These are phyloP conservation scores for Agrotis ipsilon DNA, from an alignment of 2,888 invertebrate genomes.

Conservation along the genomic window DNA sequence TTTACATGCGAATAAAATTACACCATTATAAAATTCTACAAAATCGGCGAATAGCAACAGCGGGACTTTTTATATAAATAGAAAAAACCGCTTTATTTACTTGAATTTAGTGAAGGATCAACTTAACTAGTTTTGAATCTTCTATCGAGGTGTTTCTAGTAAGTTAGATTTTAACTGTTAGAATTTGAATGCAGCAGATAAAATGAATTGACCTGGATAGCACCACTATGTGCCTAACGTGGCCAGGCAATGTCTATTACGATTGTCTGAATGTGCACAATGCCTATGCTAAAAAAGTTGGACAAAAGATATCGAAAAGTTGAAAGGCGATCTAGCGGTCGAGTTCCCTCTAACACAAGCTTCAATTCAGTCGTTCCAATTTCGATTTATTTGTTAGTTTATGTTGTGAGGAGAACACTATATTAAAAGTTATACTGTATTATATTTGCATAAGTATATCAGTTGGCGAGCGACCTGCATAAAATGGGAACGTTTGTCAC, in stretches of 20 bases:
- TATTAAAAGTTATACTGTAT: neutral
- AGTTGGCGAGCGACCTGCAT: neutral
- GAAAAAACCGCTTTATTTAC: constrained; percentile 38
- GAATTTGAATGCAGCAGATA: constrained; percentile 35
- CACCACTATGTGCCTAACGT: constrained; percentile 34
- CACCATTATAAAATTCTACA: constrained; percentile 70
- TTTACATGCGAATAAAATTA: constrained; percentile 83
- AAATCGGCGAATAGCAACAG: constrained; percentile 66
- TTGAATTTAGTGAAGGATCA: constrained; percentile 17
- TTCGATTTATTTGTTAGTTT: constrained; percentile 27
- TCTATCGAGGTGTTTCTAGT: constrained; percentile 2
- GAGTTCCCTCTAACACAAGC: constrained; percentile 30
- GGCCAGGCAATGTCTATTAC: constrained; percentile 29
- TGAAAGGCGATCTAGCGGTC: constrained; percentile 55
- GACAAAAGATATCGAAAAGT: constrained; percentile 46
- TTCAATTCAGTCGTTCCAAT: constrained; percentile 48
- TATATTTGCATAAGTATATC: neutral
- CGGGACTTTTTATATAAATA: constrained; percentile 60
- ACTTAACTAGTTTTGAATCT: constrained; percentile 21
- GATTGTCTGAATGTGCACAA: constrained; percentile 40
- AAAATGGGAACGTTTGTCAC: neutral
- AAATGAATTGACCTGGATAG: constrained; percentile 51
- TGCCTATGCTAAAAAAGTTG: constrained; percentile 41
- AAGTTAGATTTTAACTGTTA: constrained; percentile 11
- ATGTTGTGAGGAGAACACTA: constrained; percentile 1